Base-by-base conservation (phyloP, 2,113 vertebrate species). In the Tympanuchus pallidicinctus region DNA sequence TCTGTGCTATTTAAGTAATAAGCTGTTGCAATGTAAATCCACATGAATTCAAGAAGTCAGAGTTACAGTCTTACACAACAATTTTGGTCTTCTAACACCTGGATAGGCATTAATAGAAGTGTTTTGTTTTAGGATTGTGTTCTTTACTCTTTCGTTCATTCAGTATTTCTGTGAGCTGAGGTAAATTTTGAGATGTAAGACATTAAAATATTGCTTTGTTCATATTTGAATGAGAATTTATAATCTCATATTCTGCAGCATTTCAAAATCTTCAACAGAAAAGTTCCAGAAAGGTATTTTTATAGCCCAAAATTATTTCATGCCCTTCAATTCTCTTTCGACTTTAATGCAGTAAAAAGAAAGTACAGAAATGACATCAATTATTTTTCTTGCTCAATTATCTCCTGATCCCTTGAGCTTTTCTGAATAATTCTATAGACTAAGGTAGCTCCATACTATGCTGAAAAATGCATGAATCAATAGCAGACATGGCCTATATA, bases 351-450 rank as follows among this genome's bases (percentile, higher is more conserved):
- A 60, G 38, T 77, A 93, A 91, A 71, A 89, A 90, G 76, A 84
- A 94, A 72, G 82, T 84, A 84, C 74, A 74, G 36, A 95, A 95
- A 92, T 86, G n/a, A 52, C 91, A 85, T 77, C 27, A 87, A 73
- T 96, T 95, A 83, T 90, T 95, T 96, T 93, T 87, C 60, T 90
- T 87, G n/a, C 42, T 74, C 92, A 94, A 96, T 95, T 97, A 94
- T 94, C 43, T 85, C 18, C 38, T 79, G 45, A 79, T 95, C 86
- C 84, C 94, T 93, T 91, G 86, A 95, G 94, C 69, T 94, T 95
- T 94, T 86, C 72, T 79, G 48, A 76, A 75, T 73, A 91, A 91
- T 94, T 91, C 81, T 81, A 48, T 93, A 95, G 80, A 79, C 54
- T 34, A 38, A 89, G 36, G 75, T 95, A 92, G 86, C 21, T 83